These are phyloP conservation scores for Tetramorium parvispinum DNA, from an alignment of 1,140 invertebrate species.

Conservation along the genomic window DNA sequence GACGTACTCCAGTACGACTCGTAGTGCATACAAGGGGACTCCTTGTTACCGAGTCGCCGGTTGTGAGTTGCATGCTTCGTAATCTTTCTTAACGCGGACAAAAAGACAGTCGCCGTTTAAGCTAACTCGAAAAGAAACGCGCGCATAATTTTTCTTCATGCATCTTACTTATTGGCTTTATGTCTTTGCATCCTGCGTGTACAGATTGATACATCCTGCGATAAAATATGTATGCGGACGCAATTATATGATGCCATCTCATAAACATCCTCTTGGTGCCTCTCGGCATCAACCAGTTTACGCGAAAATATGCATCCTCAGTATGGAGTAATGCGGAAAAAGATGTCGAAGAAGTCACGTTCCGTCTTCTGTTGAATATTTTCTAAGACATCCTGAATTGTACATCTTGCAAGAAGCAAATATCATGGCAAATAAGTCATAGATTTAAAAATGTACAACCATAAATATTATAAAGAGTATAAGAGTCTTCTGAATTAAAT, in stretches of 20 bases:
- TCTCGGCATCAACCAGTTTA: background rate
- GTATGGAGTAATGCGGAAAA: background rate
- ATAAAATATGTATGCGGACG: slow-evolving; percentile 25
- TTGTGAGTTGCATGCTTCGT: slow-evolving; percentile 61
- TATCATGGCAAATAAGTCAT: background rate
- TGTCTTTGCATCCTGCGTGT: slow-evolving; percentile 19
- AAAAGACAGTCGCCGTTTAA: slow-evolving; percentile 67
- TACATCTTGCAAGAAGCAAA: background rate
- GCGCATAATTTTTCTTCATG: slow-evolving; percentile 30
- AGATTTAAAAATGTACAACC: background rate
- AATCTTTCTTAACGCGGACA: slow-evolving; percentile 61
- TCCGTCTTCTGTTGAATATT: background rate
- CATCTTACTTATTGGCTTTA: slow-evolving; percentile 26
- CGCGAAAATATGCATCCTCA: slow-evolving; percentile 36
- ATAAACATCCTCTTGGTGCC: slow-evolving; percentile 24
- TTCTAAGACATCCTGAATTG: background rate
- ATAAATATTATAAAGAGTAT: background rate
- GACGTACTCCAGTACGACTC: slow-evolving; percentile 63
- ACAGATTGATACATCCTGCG: slow-evolving; percentile 28
- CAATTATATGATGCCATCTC: slow-evolving; percentile 40
- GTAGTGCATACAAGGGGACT: slow-evolving; percentile 68
- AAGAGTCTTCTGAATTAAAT: background rate
- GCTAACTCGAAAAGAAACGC: slow-evolving; percentile 33
- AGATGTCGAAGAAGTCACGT: slow-evolving; percentile 30
- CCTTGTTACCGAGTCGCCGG: slow-evolving; percentile 70